Percentiles rank a stretch among this genome's conserved stretches.
Evolutionary conservation across 2,113 vertebrate genomes (phyloP).

Genomic region (Nycticryphes semicollaris): DNA sequence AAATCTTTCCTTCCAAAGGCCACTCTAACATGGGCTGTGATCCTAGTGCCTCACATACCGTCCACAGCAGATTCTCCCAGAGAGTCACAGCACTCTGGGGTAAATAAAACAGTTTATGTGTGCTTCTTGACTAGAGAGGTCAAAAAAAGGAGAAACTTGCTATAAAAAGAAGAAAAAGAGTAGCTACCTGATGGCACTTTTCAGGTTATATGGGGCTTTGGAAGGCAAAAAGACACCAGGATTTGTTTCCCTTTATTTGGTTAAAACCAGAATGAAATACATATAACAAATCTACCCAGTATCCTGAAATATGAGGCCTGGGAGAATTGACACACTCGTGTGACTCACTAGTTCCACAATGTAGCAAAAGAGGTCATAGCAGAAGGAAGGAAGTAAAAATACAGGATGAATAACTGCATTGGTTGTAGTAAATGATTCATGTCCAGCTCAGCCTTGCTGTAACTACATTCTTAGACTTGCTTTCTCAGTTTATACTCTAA

Average conservation of each 20-base stretch:
- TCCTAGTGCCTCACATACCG: background rate
- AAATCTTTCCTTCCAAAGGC: background rate
- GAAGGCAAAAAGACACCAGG: background rate
- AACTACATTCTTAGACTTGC: background rate
- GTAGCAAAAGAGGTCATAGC: background rate
- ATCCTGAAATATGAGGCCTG: background rate
- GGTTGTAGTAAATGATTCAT: background rate
- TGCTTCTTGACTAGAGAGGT: background rate
- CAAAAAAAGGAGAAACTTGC: background rate
- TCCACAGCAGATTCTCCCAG: background rate
- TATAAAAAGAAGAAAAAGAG: background rate
- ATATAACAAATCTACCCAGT: background rate
- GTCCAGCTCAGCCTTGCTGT: background rate
- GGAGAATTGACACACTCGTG: fast-evolving
- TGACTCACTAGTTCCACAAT: background rate
- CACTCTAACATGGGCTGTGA: fast-evolving
- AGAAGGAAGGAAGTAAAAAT: background rate
- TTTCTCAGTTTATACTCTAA: background rate
- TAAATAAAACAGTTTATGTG: background rate
- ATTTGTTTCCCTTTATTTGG: background rate
- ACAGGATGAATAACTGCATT: background rate
- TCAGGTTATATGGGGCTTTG: background rate
- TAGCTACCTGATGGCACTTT: background rate
- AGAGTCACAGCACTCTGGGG: background rate
- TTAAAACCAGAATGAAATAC: background rate